Percentiles rank a stretch among this genome's conserved stretches.
Conservation (phyloP, 2,888 invertebrate species). For the Cryptocheilus praepositus region DNA sequence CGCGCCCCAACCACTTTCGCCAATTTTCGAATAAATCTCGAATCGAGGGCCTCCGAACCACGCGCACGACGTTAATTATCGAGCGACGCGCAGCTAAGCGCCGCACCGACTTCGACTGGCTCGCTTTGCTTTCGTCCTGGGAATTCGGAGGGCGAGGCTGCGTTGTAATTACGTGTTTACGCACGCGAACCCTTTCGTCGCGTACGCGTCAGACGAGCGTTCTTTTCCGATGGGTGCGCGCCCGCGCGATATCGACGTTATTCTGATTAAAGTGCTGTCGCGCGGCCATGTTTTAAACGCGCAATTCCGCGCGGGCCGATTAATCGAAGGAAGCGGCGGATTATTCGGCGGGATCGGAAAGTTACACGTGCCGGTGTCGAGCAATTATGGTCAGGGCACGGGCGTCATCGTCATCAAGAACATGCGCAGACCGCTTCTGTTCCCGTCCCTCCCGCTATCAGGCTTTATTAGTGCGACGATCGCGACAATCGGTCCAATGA, state of each 20-base stretch:
- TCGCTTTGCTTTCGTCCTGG: too few relatives aligned
- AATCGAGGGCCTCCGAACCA: conserved; percentile 21
- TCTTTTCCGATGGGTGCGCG: too few relatives aligned
- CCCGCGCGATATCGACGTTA: too few relatives aligned
- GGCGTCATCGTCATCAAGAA: conserved; percentile 30
- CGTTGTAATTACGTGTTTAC: too few relatives aligned
- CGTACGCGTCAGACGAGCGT: too few relatives aligned
- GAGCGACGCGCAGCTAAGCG: background rate
- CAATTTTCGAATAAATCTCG: conserved; percentile 27
- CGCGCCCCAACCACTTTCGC: conserved; percentile 22
- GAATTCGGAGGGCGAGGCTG: too few relatives aligned
- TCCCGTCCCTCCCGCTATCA: conserved; percentile 53
- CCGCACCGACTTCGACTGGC: background rate
- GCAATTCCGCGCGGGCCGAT: too few relatives aligned
- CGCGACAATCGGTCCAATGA: conserved; percentile 73
- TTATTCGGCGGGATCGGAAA: background rate
- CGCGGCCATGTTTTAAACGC: too few relatives aligned
- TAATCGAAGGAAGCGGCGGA: too few relatives aligned
- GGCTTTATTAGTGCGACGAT: conserved; percentile 72
- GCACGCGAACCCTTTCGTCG: too few relatives aligned
- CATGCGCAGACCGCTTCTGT: conserved; percentile 64
- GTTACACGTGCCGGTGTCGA: background rate
- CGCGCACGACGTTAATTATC: conserved; percentile 12
- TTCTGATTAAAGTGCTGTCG: too few relatives aligned
- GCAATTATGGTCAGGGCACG: conserved; percentile 6